These are phyloP conservation scores for Xyrichtys novacula DNA, from an alignment of 2,797 vertebrate species.

Conservation along the genomic window DNA sequence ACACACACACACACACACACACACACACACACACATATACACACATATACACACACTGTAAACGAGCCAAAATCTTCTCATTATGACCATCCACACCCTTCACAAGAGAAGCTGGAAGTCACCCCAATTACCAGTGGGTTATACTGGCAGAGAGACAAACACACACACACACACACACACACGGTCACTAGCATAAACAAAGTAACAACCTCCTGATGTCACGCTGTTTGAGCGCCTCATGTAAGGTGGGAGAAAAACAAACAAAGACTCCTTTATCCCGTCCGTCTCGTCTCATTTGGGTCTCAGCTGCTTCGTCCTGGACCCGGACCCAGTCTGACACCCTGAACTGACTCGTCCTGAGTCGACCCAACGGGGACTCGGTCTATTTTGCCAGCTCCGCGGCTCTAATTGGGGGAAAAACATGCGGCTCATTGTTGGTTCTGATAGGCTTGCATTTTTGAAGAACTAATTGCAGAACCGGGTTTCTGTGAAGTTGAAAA, in stretches of 20 bases:
- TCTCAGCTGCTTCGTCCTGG: slow-evolving; percentile 2
- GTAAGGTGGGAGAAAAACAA: slow-evolving; percentile 26
- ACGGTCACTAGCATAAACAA: not conserved
- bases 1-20: slow-evolving; percentile 21
- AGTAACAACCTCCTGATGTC: slow-evolving; percentile 48
- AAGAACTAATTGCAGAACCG: not conserved
- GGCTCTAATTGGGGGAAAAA: slow-evolving; percentile 19
- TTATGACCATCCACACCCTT: slow-evolving; percentile 59
- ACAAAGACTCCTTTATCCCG: slow-evolving; percentile 49
- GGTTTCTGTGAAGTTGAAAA: not conserved
- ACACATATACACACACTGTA: slow-evolving; percentile 5
- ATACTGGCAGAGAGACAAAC: slow-evolving; percentile 45
- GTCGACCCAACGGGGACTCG: not conserved
- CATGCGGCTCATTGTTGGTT: not conserved
- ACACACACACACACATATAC: slow-evolving; percentile 14
- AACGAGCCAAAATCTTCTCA: slow-evolving; percentile 48
- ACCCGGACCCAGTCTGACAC: slow-evolving; percentile 21
- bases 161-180: slow-evolving; percentile 19
- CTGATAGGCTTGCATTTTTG: not conserved
- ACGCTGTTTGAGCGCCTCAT: slow-evolving; percentile 45
- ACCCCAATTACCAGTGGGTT: slow-evolving; percentile 57
- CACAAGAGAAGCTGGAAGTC: slow-evolving; percentile 59
- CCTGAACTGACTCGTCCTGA: not conserved
- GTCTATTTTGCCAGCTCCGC: slow-evolving; percentile 22
- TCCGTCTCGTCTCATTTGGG: slow-evolving; percentile 19